Evolutionary conservation across 2,797 vertebrate species (phyloP).

Genomic region (Enteromius trimaculatus): DNA sequence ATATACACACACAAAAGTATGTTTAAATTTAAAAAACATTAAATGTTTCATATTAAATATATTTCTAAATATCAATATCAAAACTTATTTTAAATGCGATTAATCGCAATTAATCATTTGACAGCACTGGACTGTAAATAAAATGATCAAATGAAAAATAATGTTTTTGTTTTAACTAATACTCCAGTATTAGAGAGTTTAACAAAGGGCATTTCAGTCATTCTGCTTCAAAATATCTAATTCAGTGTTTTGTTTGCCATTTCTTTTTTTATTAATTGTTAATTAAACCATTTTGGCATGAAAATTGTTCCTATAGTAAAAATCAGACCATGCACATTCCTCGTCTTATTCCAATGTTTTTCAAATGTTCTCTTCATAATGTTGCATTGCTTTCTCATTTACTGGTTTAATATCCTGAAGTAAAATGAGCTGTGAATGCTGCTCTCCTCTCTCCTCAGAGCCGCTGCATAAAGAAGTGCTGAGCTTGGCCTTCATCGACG

Average conservation of each 20-base stretch:
- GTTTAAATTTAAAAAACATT: too few species aligned
- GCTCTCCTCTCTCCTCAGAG: constrained; percentile 74
- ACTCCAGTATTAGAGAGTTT: not conserved
- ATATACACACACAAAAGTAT: too few species aligned
- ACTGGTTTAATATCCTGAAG: not conserved
- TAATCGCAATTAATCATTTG: too few species aligned
- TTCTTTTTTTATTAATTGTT: not conserved
- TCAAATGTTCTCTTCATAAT: not conserved
- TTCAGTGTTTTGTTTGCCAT: not conserved
- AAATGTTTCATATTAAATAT: too few species aligned
- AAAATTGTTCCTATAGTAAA: not conserved
- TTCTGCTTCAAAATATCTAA: not conserved
- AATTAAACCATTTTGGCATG: not conserved
- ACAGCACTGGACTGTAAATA: not conserved
- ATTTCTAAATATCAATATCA: too few species aligned
- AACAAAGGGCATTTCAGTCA: not conserved
- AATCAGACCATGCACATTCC: not conserved
- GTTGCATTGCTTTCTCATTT: too few species aligned
- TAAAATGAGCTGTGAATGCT: not conserved
- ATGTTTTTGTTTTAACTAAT: too few species aligned
- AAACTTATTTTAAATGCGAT: too few species aligned
- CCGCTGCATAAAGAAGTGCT: constrained; percentile 93
- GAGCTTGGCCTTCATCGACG: constrained; percentile 90
- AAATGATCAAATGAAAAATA: not conserved
- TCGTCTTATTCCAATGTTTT: not conserved